phyloP scores from a whole-genome alignment of 2,888 invertebrate genomes.

The Limenitis camilla region DNA sequence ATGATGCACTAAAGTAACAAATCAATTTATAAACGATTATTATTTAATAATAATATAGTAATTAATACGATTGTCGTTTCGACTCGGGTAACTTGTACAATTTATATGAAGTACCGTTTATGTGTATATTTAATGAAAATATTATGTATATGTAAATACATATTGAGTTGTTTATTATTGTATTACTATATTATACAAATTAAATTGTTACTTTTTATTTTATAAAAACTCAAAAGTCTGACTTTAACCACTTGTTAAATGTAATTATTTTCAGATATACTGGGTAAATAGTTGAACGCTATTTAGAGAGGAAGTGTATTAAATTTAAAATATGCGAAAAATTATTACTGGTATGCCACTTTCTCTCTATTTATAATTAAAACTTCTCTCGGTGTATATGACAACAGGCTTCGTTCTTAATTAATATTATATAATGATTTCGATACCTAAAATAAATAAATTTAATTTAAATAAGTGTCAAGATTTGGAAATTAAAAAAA shows the following conservation, averaged over 20 bases:
- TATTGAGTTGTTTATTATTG: conserved; percentile 66
- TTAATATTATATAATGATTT: not conserved
- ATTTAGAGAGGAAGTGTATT: too few relatives aligned
- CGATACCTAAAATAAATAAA: not conserved
- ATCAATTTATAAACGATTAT: too few relatives aligned
- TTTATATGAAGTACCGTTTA: conserved; percentile 66
- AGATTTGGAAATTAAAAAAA: not conserved
- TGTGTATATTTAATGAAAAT: conserved; percentile 63
- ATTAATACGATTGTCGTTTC: conserved; percentile 26
- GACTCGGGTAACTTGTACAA: conserved; percentile 41
- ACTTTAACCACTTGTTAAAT: conserved; percentile 69
- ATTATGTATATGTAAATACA: conserved; percentile 73
- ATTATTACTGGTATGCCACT: too few relatives aligned
- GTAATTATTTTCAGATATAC: conserved; percentile 56
- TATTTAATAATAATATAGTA: conserved; percentile 15
- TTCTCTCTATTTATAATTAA: too few relatives aligned
- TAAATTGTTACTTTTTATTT: conserved; percentile 67
- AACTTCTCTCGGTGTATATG: too few relatives aligned
- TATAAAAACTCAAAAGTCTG: conserved; percentile 70
- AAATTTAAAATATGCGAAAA: too few relatives aligned
- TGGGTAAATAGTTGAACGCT: too few relatives aligned
- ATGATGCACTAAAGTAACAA: too few relatives aligned
- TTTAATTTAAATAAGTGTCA: not conserved
- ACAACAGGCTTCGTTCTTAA: conserved; percentile 19
- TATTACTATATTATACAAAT: conserved; percentile 58